These are phyloP conservation scores for Porphyrio hochstetteri DNA, from an alignment of 2,113 vertebrate genomes.

Conservation along the genomic window DNA sequence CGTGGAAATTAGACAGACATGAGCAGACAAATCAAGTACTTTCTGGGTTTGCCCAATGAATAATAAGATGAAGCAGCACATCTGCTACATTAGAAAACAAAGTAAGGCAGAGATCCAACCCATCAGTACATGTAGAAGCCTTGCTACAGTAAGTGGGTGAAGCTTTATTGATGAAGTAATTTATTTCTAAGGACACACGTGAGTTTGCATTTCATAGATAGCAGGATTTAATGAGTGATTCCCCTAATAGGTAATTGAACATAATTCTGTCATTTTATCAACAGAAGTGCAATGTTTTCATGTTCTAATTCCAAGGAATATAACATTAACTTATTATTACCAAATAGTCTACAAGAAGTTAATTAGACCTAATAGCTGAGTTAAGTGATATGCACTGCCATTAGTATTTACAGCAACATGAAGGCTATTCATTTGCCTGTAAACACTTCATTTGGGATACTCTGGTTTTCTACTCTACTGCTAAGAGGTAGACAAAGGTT, in stretches of 20 bases:
- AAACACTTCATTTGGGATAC: neutral
- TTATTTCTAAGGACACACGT: neutral
- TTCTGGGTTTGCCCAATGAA: neutral
- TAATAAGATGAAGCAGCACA: neutral
- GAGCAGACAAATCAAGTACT: neutral
- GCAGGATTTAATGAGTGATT: neutral
- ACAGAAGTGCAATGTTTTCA: neutral
- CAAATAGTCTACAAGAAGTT: neutral
- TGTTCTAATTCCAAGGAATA: neutral
- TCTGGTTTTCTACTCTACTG: neutral
- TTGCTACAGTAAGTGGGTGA: neutral
- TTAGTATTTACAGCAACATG: neutral
- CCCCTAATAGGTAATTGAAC: neutral
- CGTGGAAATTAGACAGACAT: neutral
- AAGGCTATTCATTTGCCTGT: neutral
- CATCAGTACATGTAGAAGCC: neutral
- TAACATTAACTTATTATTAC: neutral
- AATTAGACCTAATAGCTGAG: constrained; percentile 25
- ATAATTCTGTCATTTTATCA: constrained; percentile 19
- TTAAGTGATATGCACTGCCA: neutral
- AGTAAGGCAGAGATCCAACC: neutral
- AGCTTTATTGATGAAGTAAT: neutral
- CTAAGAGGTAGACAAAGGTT: neutral
- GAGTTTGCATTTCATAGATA: neutral
- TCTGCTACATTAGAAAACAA: neutral